phyloP scores from a whole-genome alignment of 2,797 vertebrate genomes.

The Loriculus beryllinus region DNA sequence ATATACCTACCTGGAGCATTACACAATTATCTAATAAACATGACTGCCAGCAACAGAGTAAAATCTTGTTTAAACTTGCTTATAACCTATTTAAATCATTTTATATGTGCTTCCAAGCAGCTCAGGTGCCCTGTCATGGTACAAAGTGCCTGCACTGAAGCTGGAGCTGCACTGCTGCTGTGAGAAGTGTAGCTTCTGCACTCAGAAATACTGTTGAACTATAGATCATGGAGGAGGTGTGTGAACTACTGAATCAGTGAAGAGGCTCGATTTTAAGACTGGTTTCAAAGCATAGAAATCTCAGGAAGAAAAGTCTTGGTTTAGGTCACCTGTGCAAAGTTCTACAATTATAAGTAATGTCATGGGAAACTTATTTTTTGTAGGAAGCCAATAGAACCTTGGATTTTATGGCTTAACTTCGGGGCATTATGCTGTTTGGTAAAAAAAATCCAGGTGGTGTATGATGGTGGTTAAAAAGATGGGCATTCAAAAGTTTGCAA shows the following conservation, averaged over 20 bases:
- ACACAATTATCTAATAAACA: background rate
- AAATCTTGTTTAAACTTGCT: background rate
- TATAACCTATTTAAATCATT: background rate
- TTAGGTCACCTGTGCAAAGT: background rate
- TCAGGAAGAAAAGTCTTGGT: background rate
- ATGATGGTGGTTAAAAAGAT: background rate
- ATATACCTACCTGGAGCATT: background rate
- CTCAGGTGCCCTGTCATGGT: background rate
- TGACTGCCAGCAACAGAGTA: background rate
- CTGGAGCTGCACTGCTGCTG: background rate
- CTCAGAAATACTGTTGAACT: background rate
- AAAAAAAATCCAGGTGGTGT: background rate
- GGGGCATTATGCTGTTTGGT: background rate
- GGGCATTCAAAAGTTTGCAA: background rate
- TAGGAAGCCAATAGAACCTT: background rate
- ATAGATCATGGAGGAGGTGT: background rate
- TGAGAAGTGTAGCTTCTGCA: background rate
- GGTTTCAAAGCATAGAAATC: background rate
- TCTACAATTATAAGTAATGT: background rate
- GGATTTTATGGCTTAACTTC: background rate
- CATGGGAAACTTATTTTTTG: background rate
- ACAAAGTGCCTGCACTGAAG: background rate
- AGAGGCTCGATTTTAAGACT: background rate
- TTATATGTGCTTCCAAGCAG: background rate
- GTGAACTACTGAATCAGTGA: background rate